These are phyloP conservation scores for Alosa alosa DNA, from an alignment of 2,113 vertebrate species.

Conservation along the genomic window DNA sequence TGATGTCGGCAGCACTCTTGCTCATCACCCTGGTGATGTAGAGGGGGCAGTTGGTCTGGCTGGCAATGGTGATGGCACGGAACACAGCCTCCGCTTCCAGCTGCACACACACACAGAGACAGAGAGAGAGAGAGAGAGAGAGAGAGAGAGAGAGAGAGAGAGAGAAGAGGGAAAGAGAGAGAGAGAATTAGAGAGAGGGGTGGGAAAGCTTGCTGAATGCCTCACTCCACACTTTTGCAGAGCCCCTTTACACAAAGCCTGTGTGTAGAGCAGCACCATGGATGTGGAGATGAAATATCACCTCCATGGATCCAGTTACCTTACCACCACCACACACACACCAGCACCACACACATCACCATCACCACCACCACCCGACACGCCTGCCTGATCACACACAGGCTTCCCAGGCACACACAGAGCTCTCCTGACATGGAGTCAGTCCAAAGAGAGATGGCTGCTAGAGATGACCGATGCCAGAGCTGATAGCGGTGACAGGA, in stretches of 20 bases:
- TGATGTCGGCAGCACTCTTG: slow-evolving; percentile 95
- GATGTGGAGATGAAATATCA: background rate
- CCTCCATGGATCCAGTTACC: background rate
- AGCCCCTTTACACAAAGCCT: background rate
- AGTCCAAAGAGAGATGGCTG: background rate
- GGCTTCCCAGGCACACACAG: background rate
- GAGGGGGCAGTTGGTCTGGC: slow-evolving; percentile 97
- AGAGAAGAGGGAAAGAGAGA: background rate
- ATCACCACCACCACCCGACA: background rate
- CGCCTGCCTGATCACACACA: background rate
- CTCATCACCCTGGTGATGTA: slow-evolving; percentile 98
- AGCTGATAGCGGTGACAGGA: background rate
- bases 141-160: background rate
- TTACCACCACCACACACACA: background rate
- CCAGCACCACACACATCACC: no score
- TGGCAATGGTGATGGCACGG: slow-evolving; percentile 92
- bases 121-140: background rate
- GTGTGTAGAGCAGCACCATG: no score
- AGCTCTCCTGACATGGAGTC: background rate
- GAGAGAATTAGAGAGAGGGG: no score
- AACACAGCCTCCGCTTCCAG: slow-evolving; percentile 97
- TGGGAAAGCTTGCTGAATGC: background rate
- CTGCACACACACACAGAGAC: slow-evolving; percentile 62
- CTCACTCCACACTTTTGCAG: background rate
- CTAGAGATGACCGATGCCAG: background rate